Evolutionary conservation across 2,113 vertebrate genomes (phyloP).

Genomic region (Ranitomeya variabilis): DNA sequence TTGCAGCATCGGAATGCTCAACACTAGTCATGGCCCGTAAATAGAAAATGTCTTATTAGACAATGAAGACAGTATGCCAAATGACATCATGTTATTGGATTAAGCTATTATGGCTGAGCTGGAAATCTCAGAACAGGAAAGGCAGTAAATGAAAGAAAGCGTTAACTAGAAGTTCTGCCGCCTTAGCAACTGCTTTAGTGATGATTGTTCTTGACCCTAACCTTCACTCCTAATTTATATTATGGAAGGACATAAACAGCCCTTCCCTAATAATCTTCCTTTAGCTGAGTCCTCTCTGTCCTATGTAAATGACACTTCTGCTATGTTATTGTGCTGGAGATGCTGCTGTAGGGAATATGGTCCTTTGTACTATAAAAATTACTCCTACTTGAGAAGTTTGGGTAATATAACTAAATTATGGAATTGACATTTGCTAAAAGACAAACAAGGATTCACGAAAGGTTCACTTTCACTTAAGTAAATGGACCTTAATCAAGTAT

Average conservation of each 20-base stretch:
- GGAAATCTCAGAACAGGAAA: neutral
- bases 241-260: neutral
- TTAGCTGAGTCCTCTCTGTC: neutral
- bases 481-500: neutral
- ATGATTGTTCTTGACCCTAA: neutral
- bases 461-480: neutral
- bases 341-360: neutral
- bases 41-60: neutral
- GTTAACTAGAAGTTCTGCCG: neutral
- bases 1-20: too few species aligned
- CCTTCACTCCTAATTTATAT: neutral
- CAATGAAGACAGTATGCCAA: neutral
- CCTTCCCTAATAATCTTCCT: neutral
- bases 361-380: neutral
- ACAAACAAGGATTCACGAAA: neutral
- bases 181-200: neutral
- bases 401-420: neutral
- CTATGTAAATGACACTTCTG: neutral
- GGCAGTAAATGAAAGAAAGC: neutral
- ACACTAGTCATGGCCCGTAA: too few species aligned
- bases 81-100: conserved; percentile 9
- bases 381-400: neutral
- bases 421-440: neutral
- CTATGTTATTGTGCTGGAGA: neutral
- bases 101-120: neutral